Percentiles rank a stretch among this genome's conserved stretches.
phyloP scores from a whole-genome alignment of 2,888 invertebrate species.

The Chaetogeoica ovagalla region DNA sequence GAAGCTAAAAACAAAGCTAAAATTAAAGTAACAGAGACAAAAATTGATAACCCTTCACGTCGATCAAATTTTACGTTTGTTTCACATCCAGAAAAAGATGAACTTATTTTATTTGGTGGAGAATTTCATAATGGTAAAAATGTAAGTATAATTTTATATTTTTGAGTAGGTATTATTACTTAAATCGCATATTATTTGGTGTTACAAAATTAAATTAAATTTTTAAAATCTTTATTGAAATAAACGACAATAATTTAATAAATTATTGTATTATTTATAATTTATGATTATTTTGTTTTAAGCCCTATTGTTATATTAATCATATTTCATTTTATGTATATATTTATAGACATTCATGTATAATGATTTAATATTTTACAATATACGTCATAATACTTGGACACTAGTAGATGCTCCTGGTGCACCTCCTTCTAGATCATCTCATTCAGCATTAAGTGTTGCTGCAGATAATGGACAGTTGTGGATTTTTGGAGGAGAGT shows the following conservation, averaged over 20 bases:
- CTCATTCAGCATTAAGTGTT: conserved; percentile 81
- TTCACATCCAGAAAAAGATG: conserved; percentile 83
- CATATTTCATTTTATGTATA: conserved; percentile 39
- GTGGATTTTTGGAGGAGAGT: conserved; percentile 89
- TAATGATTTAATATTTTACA: conserved; percentile 83
- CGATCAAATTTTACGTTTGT: conserved; percentile 80
- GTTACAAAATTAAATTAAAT: not conserved
- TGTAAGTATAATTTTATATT: conserved; percentile 60
- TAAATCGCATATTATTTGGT: not conserved
- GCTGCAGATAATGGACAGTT: conserved; percentile 74
- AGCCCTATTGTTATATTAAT: not conserved
- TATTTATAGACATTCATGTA: conserved; percentile 76
- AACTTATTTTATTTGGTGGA: conserved; percentile 87
- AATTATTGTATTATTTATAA: too few relatives aligned
- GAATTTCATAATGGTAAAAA: conserved; percentile 88
- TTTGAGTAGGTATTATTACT: not conserved
- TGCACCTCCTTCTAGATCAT: conserved; percentile 86
- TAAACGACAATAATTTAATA: not conserved
- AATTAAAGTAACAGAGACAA: conserved; percentile 69
- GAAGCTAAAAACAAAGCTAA: conserved; percentile 58
- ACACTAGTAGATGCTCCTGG: conserved; percentile 76
- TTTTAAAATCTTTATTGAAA: not conserved
- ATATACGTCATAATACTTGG: conserved; percentile 80
- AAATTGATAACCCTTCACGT: conserved; percentile 69
- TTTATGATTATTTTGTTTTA: too few relatives aligned